Evolutionary conservation across 1,140 invertebrate genomes (phyloP).

Genomic region (Planococcus citri): DNA sequence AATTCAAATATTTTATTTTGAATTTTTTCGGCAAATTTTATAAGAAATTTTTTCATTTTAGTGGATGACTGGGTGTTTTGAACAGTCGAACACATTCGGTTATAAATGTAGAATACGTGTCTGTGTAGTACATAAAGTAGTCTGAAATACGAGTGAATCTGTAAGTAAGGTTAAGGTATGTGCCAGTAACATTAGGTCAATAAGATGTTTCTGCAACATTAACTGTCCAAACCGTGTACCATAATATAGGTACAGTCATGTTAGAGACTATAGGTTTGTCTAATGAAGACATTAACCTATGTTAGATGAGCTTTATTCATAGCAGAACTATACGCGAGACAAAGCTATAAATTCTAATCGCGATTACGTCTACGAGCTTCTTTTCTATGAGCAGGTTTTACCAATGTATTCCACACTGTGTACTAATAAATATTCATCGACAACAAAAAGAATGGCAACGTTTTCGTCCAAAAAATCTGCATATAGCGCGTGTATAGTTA

Average conservation of each 20-base stretch:
- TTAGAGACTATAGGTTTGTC: neutral
- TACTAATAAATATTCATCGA: neutral
- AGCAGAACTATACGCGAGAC: neutral
- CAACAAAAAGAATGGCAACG: neutral
- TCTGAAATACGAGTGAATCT: no score
- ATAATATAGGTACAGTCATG: no score
- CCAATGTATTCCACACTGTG: neutral
- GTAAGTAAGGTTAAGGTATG: no score
- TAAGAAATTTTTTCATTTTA: no score
- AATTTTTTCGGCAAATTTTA: no score
- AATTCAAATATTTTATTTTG: no score
- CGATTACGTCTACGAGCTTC: neutral
- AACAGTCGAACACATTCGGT: no score
- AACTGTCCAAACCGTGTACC: neutral
- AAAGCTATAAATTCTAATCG: constrained; percentile 3
- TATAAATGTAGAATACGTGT: no score
- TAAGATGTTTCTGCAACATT: no score
- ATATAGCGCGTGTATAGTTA: neutral
- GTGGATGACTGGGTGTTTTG: no score
- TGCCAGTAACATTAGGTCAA: no score
- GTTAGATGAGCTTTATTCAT: neutral
- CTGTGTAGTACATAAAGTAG: no score
- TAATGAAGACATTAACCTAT: neutral
- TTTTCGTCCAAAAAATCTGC: neutral
- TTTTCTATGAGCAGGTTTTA: neutral